Conservation (phyloP, 2,113 vertebrate species). For the Rostratula benghalensis region DNA sequence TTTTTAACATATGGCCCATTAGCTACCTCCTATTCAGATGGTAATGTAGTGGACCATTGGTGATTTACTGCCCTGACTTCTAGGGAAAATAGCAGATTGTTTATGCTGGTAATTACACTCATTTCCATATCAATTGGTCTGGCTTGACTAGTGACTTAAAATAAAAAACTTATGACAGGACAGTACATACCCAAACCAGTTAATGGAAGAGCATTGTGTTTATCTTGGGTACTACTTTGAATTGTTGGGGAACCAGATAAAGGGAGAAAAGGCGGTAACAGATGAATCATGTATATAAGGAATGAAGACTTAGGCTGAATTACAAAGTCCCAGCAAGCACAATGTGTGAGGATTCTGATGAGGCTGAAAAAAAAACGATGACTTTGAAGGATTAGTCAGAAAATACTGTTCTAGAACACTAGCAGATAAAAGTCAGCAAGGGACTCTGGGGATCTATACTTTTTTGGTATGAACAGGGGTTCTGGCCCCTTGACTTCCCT, state of each 20-base stretch:
- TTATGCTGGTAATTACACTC: constrained; percentile 74
- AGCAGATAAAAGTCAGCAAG: background rate
- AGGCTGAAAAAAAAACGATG: background rate
- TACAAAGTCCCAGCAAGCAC: background rate
- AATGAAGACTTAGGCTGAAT: background rate
- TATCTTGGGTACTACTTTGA: background rate
- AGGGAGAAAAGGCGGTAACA: background rate
- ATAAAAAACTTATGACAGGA: constrained; percentile 36
- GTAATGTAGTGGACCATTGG: constrained; percentile 71
- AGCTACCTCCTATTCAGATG: constrained; percentile 77
- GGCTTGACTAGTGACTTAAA: constrained; percentile 38
- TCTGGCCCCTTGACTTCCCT: background rate
- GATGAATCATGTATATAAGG: background rate
- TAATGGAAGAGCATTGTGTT: background rate
- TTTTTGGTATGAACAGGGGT: background rate
- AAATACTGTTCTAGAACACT: background rate
- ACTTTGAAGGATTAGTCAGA: constrained; percentile 9
- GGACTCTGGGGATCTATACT: background rate
- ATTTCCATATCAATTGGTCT: constrained; percentile 80
- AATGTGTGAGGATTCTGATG: background rate
- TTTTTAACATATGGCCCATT: constrained; percentile 75
- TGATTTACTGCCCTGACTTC: constrained; percentile 74
- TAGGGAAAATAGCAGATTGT: constrained; percentile 79
- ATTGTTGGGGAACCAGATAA: background rate
- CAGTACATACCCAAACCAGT: background rate